Evolutionary conservation across 2,888 invertebrate genomes (phyloP).

Genomic region (Falcaria lacertinaria): DNA sequence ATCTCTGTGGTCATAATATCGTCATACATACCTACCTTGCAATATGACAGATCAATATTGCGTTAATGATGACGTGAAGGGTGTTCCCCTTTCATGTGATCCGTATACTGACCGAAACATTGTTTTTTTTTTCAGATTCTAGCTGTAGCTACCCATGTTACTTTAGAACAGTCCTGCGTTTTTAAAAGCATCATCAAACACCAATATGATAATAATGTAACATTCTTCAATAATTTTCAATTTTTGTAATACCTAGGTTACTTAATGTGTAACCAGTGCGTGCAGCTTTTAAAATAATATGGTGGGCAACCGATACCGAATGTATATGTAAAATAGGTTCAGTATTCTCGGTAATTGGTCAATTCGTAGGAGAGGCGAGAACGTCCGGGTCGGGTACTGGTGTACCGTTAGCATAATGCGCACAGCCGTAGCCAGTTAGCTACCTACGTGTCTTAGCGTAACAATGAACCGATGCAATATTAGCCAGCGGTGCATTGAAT

Average conservation of each 20-base stretch:
- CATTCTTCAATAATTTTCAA: no score
- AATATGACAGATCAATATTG: background rate
- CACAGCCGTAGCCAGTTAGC: conserved; percentile 12
- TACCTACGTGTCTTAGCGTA: conserved; percentile 24
- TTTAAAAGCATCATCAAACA: no score
- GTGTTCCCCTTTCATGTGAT: no score
- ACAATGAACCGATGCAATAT: conserved; percentile 45
- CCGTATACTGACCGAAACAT: no score
- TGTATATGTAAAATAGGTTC: conserved; percentile 7
- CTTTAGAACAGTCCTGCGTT: no score
- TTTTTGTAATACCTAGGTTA: no score
- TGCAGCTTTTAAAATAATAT: no score
- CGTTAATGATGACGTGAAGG: background rate
- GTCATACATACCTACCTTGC: conserved; percentile 17
- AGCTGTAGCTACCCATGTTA: no score
- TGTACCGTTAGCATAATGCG: conserved; percentile 23
- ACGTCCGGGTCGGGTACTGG: conserved; percentile 14
- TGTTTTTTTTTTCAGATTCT: no score
- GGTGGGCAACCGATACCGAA: no score
- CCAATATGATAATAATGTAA: no score
- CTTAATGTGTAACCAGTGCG: no score
- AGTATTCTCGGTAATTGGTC: conserved; percentile 1
- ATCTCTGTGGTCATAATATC: conserved; percentile 28
- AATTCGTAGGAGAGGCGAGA: conserved; percentile 5
- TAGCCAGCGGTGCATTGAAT: conserved; percentile 37